Percentiles rank a stretch among this genome's conserved stretches.
Conservation (phyloP, 2,113 vertebrate species). For the Epinephelus cyanopodus region DNA sequence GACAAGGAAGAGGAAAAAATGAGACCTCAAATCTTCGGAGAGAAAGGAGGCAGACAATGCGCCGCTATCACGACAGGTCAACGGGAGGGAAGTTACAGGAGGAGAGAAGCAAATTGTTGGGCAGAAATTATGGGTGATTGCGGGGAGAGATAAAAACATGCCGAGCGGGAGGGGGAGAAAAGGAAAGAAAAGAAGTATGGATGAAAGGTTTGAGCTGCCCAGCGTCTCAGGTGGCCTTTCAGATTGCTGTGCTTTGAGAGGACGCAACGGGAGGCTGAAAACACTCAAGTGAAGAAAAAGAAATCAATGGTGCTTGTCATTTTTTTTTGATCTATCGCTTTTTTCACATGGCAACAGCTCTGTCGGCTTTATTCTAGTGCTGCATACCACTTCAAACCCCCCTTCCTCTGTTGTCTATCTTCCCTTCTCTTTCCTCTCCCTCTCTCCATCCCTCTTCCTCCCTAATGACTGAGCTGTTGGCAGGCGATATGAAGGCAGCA, state of each 20-base stretch:
- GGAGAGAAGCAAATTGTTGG: constrained; percentile 26
- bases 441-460: constrained; percentile 30
- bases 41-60: constrained; percentile 1
- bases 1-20: constrained; percentile 13
- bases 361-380: constrained; percentile 44
- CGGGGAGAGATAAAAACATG: constrained; percentile 16
- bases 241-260: constrained; percentile 54
- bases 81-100: constrained; percentile 1
- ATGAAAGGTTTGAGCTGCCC: constrained; percentile 34
- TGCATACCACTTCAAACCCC: constrained; percentile 21
- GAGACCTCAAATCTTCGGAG: neutral
- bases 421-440: constrained; percentile 11
- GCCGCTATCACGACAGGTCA: constrained; percentile 17
- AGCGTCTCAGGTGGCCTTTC: constrained; percentile 71
- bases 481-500: constrained; percentile 33
- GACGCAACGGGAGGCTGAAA: constrained; percentile 46
- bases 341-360: constrained; percentile 61
- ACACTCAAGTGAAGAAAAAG: constrained; percentile 53
- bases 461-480: constrained; percentile 61
- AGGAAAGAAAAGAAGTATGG: constrained; percentile 39
- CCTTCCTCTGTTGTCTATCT: constrained; percentile 15
- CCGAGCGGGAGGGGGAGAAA: neutral
- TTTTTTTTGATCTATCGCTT: constrained; percentile 60
- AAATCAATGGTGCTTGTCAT: constrained; percentile 71
- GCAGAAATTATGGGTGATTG: constrained; percentile 49